phyloP scores from a whole-genome alignment of 2,797 vertebrate genomes.

The Myotis pilosus region DNA sequence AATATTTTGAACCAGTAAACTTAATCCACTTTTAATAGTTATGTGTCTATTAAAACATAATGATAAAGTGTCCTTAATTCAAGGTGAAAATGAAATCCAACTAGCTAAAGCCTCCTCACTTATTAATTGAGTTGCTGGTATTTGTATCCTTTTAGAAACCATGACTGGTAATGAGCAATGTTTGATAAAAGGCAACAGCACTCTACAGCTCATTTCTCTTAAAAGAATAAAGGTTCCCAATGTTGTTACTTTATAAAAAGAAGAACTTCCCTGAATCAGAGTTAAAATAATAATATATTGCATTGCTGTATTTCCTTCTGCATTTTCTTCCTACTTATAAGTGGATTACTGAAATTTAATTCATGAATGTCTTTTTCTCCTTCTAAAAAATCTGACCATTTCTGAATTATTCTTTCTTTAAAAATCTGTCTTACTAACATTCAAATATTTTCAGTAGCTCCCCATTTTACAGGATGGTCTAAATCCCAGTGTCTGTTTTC shows the following conservation, averaged over 20 bases:
- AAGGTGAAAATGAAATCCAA: background rate
- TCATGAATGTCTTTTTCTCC: background rate
- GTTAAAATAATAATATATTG: background rate
- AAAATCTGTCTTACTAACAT: background rate
- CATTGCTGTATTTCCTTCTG: background rate
- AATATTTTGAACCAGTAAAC: background rate
- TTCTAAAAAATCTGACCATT: background rate
- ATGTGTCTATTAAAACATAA: background rate
- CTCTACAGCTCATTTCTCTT: background rate
- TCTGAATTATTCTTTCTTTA: slow-evolving; percentile 3
- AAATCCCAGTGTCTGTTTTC: background rate
- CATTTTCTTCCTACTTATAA: background rate
- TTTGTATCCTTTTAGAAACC: background rate
- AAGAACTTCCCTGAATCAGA: background rate
- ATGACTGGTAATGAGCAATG: background rate
- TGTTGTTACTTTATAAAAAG: background rate
- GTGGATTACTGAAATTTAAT: background rate
- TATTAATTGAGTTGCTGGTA: background rate
- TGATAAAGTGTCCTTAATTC: background rate
- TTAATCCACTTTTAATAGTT: background rate
- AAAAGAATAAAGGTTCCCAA: background rate
- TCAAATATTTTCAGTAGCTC: background rate
- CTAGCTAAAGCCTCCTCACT: background rate
- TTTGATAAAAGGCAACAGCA: background rate
- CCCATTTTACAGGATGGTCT: background rate